Evolutionary conservation across 2,113 vertebrate genomes (phyloP).

Genomic region (Pygoscelis antarcticus): DNA sequence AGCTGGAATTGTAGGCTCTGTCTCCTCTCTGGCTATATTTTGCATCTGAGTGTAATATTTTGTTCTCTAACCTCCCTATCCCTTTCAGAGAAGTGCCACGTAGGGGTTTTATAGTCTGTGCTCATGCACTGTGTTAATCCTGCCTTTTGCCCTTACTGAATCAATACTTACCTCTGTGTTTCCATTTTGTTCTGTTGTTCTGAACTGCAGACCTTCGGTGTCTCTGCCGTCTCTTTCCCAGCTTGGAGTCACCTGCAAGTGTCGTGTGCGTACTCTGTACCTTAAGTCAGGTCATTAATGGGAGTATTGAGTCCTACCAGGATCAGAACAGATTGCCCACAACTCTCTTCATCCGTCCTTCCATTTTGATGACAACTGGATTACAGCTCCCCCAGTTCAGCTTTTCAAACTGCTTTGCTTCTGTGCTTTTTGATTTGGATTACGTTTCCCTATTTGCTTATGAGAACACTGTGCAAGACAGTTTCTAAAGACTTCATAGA

Average conservation of each 20-base stretch:
- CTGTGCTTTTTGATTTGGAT: not conserved
- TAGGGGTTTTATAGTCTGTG: not conserved
- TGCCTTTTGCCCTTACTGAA: not conserved
- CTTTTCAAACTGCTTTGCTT: not conserved
- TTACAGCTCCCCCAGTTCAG: not conserved
- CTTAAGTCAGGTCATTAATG: not conserved
- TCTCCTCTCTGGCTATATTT: not conserved
- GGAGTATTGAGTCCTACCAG: not conserved
- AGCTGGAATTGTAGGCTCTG: not conserved
- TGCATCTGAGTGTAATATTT: not conserved
- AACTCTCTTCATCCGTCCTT: not conserved
- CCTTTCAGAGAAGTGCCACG: not conserved
- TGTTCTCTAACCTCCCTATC: not conserved
- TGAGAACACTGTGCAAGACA: not conserved
- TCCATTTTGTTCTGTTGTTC: not conserved
- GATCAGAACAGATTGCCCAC: not conserved
- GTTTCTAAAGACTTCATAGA: not conserved
- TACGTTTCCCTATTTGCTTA: not conserved
- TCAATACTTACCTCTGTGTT: not conserved
- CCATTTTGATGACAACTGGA: not conserved
- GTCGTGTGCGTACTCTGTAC: fast-evolving
- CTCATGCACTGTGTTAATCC: fast-evolving
- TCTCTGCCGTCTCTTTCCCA: not conserved
- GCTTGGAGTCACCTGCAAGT: not conserved
- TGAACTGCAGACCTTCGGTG: not conserved